Evolutionary conservation across 2,797 vertebrate genomes (phyloP).

Genomic region (Syngnathus rostellatus): DNA sequence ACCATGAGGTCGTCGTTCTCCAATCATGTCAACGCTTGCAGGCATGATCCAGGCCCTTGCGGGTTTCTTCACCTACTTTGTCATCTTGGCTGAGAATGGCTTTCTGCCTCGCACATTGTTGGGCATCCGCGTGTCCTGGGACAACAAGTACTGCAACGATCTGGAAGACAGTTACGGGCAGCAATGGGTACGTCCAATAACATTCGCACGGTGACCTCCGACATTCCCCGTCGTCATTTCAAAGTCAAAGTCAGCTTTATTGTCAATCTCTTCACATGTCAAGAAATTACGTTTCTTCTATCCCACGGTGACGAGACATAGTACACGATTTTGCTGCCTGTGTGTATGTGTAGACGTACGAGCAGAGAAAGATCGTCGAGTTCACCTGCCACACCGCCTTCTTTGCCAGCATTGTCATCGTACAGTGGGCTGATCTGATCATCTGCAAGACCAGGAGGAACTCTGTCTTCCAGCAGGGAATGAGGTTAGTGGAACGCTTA

Average conservation of each 20-base stretch:
- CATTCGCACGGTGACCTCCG: not conserved
- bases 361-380: constrained; percentile 88
- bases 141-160: constrained; percentile 82
- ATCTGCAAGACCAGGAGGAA: constrained; percentile 97
- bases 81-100: constrained; percentile 93
- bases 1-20: not conserved
- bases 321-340: not conserved
- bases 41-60: constrained; percentile 96
- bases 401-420: constrained; percentile 92
- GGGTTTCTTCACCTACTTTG: constrained; percentile 95
- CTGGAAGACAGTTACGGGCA: constrained; percentile 95
- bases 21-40: constrained; percentile 29
- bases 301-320: no score
- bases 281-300: no score
- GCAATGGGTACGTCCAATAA: constrained; percentile 80
- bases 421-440: constrained; percentile 94
- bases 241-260: no score
- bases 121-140: constrained; percentile 82
- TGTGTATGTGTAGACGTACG: constrained; percentile 75
- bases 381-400: constrained; percentile 95
- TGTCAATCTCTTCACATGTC: no score
- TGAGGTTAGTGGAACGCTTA: constrained; percentile 77
- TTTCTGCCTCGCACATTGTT: constrained; percentile 81
- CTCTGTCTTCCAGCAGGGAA: constrained; percentile 92
- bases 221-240: not conserved